These are phyloP conservation scores for Diachasmimorpha longicaudata DNA, from an alignment of 1,140 invertebrate species.

Conservation along the genomic window DNA sequence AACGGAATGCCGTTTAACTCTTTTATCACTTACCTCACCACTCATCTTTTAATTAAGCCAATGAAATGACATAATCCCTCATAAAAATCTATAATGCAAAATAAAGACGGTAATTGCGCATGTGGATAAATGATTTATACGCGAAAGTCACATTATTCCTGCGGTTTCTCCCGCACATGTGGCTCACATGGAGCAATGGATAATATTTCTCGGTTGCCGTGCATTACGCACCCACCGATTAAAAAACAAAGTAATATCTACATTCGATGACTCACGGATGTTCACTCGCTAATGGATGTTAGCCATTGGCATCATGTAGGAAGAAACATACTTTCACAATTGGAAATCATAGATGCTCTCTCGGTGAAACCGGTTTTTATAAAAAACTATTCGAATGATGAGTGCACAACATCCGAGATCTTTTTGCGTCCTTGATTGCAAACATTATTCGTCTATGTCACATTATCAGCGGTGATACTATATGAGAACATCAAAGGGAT, in stretches of 20 bases:
- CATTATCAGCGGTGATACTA: neutral
- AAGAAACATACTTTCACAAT: constrained; percentile 21
- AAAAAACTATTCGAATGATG: neutral
- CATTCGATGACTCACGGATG: neutral
- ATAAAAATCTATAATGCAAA: too few relatives aligned
- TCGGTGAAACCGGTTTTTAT: constrained; percentile 11
- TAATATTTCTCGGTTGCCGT: too few relatives aligned
- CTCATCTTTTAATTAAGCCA: too few relatives aligned
- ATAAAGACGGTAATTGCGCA: too few relatives aligned
- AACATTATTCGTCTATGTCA: neutral
- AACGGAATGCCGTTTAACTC: too few relatives aligned
- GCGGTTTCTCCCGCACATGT: too few relatives aligned
- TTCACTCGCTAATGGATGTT: constrained; percentile 10
- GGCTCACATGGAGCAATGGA: too few relatives aligned
- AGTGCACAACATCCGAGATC: neutral
- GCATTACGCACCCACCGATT: neutral
- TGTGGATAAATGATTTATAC: too few relatives aligned
- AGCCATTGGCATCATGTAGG: neutral
- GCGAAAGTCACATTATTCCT: too few relatives aligned
- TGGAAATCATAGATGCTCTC: constrained; percentile 20
- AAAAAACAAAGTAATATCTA: neutral
- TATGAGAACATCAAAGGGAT: neutral
- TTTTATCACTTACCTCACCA: too few relatives aligned
- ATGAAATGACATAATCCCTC: too few relatives aligned
- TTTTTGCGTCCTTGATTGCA: neutral